Percentiles rank a stretch among this genome's conserved stretches.
These are phyloP conservation scores for Onychomys arenicola DNA, from an alignment of 2,797 vertebrate species.

Conservation along the genomic window DNA sequence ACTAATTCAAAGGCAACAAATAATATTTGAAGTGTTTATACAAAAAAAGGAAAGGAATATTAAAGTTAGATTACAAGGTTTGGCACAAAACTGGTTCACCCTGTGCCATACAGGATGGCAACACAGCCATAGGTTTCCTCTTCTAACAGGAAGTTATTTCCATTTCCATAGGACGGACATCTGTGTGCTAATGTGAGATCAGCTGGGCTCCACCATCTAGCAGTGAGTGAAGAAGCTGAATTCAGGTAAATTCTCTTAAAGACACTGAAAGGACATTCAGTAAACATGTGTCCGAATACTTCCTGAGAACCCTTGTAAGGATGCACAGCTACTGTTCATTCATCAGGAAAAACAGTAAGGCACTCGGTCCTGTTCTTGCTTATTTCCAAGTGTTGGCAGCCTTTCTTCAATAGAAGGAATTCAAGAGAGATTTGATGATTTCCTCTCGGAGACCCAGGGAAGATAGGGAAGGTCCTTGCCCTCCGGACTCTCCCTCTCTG, in stretches of 20 bases:
- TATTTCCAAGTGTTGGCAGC: not conserved
- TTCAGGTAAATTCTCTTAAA: not conserved
- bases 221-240: not conserved
- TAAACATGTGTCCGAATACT: not conserved
- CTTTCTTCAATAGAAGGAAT: not conserved
- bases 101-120: not conserved
- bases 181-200: not conserved
- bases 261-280: not conserved
- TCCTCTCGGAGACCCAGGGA: not conserved
- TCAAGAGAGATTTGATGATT: slow-evolving; percentile 2
- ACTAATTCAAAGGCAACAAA: not conserved
- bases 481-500: not conserved
- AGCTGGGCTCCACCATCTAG: not conserved
- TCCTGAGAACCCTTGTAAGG: not conserved
- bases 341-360: not conserved
- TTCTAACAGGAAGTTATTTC: not conserved
- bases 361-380: not conserved
- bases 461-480: not conserved
- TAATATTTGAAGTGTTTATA: not conserved
- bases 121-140: not conserved
- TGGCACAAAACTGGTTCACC: not conserved
- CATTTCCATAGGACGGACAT: not conserved
- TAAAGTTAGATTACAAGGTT: not conserved
- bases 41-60: not conserved
- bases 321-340: not conserved